phyloP scores from a whole-genome alignment of 1,140 invertebrate genomes.

The Melanaphis sacchari region DNA sequence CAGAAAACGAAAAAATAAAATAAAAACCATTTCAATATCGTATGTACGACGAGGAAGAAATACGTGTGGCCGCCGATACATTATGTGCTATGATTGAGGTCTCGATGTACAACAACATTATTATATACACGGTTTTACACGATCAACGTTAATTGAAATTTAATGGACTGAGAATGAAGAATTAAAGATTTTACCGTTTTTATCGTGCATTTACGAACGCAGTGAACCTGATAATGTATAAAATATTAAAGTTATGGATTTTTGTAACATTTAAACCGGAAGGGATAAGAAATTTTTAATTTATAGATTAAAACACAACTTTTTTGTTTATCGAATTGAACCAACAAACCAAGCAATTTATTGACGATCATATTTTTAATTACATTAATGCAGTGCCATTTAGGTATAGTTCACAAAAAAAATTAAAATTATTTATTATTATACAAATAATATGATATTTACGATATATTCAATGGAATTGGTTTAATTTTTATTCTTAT shows the following conservation, averaged over 20 bases:
- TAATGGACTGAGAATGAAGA: not conserved
- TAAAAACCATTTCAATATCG: not conserved
- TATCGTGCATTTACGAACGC: not conserved
- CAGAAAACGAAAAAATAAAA: not conserved
- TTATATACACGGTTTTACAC: not conserved
- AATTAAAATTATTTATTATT: not conserved
- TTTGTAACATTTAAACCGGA: not conserved
- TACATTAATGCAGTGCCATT: not conserved
- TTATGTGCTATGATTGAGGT: not conserved
- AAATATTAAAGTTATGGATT: not conserved
- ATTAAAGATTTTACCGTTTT: not conserved
- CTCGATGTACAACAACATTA: not conserved
- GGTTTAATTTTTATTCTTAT: not conserved
- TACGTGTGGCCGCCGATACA: not conserved
- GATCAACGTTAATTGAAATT: conserved; percentile 19
- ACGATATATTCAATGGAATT: not conserved
- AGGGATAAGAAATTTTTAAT: not conserved
- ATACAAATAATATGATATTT: not conserved
- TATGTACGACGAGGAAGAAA: not conserved
- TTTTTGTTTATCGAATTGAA: not conserved
- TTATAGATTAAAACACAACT: not conserved
- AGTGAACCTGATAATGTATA: not conserved
- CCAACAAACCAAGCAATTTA: not conserved
- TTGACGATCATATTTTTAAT: not conserved
- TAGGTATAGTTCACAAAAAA: not conserved